Percentiles rank a stretch among this genome's conserved stretches.
These are phyloP conservation scores for Homarus gammarus DNA, from an alignment of 2,888 invertebrate species.

Conservation along the genomic window DNA sequence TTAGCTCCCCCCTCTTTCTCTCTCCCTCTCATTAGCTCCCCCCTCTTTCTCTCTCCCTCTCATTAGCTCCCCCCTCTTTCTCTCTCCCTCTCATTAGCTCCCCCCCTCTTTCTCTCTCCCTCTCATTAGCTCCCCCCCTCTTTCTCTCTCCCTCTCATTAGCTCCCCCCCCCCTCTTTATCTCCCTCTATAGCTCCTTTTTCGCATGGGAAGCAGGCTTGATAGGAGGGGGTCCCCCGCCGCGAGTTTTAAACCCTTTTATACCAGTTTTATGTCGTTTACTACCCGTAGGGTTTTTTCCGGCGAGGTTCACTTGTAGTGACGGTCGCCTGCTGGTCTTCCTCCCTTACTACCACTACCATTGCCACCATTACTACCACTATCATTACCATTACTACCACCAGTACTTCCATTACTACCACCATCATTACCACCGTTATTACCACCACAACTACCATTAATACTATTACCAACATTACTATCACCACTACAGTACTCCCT, in stretches of 20 bases:
- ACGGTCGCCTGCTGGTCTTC: not conserved
- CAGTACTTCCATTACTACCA: no score
- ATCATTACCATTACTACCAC: no score
- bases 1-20: no score
- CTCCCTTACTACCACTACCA: no score
- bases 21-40: no score
- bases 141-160: constrained; percentile 29
- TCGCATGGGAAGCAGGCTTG: not conserved
- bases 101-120: constrained; percentile 42
- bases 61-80: constrained; percentile 33
- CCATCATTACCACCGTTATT: no score
- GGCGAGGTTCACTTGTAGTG: not conserved
- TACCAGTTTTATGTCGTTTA: constrained; percentile 7
- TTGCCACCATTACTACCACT: no score
- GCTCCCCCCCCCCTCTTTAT: constrained; percentile 37
- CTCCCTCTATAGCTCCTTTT: constrained; percentile 12
- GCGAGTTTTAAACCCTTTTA: not conserved
- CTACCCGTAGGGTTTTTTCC: not conserved
- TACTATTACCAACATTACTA: no score
- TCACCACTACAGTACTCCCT: no score
- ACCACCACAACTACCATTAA: no score
- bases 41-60: constrained; percentile 29
- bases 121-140: constrained; percentile 40
- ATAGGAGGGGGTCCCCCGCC: not conserved
- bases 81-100: no score